Percentiles rank a stretch among this genome's conserved stretches.
phyloP scores from a whole-genome alignment of 2,888 invertebrate species.

The Caenorhabditis becei region DNA sequence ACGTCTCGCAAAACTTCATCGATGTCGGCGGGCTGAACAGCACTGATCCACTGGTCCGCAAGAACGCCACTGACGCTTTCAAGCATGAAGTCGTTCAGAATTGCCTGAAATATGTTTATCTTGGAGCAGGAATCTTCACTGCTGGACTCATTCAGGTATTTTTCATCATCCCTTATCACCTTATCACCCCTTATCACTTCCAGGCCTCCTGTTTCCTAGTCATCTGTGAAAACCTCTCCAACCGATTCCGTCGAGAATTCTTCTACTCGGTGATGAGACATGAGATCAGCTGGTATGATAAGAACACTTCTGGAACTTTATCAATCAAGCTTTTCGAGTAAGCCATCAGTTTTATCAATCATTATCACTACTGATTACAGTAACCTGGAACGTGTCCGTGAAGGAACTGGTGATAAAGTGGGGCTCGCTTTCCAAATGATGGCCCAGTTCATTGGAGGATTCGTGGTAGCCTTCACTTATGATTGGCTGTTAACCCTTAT shows the following conservation, averaged over 20 bases:
- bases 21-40: slow-evolving; percentile 45
- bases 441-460: slow-evolving; percentile 78
- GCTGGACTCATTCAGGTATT: slow-evolving; percentile 71
- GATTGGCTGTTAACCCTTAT: slow-evolving; percentile 79
- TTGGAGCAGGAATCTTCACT: slow-evolving; percentile 70
- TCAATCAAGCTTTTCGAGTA: slow-evolving; percentile 84
- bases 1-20: slow-evolving; percentile 72
- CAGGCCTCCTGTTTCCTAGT: slow-evolving; percentile 82
- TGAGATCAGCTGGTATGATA: slow-evolving; percentile 83
- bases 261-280: slow-evolving; percentile 83
- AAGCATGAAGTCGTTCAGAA: slow-evolving; percentile 65
- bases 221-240: slow-evolving; percentile 83
- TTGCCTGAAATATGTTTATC: slow-evolving; percentile 71
- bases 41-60: slow-evolving; percentile 22
- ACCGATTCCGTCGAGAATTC: slow-evolving; percentile 83
- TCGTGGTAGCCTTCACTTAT: slow-evolving; percentile 73
- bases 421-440: slow-evolving; percentile 75
- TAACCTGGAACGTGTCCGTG: slow-evolving; percentile 79
- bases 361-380: slow-evolving; percentile 48
- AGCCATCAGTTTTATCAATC: slow-evolving; percentile 8
- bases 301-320: slow-evolving; percentile 83
- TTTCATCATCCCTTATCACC: neutral
- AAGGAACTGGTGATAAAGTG: slow-evolving; percentile 80
- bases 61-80: slow-evolving; percentile 58
- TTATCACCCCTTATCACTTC: slow-evolving; percentile 13